Evolutionary conservation across 2,797 vertebrate species (phyloP).

Genomic region (Pseudopleuronectes americanus): DNA sequence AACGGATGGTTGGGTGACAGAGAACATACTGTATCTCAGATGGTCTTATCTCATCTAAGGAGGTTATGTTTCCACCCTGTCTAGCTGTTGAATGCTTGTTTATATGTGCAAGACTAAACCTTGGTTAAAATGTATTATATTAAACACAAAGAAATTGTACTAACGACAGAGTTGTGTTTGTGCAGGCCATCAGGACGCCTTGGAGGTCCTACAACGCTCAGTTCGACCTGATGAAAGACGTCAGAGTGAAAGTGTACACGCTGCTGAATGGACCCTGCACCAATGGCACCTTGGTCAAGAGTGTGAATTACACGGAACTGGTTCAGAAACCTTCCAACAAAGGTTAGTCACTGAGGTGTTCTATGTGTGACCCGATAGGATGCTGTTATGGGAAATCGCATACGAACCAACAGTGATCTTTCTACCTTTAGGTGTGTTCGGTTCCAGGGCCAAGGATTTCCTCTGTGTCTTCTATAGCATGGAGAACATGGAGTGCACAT

Average conservation of each 20-base stretch:
- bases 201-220: conserved; percentile 62
- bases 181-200: conserved; percentile 70
- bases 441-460: conserved; percentile 62
- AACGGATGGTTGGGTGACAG: no score
- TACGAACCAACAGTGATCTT: neutral
- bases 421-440: conserved; percentile 49
- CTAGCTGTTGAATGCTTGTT: no score
- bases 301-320: conserved; percentile 63
- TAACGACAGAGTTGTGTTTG: neutral
- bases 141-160: no score
- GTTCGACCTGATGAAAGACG: conserved; percentile 80
- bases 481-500: conserved; percentile 76
- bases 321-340: conserved; percentile 55
- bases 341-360: conserved; percentile 51
- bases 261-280: conserved; percentile 75
- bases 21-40: no score
- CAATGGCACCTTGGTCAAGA: conserved; percentile 60
- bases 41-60: neutral
- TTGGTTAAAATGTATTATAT: no score
- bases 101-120: no score
- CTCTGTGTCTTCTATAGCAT: conserved; percentile 75
- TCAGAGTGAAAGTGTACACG: conserved; percentile 74
- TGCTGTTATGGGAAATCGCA: neutral
- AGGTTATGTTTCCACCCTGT: no score
- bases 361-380: no score